A percentile compares a stretch with the other conserved stretches of the same genome.
phyloP scores from a whole-genome alignment of 2,797 vertebrate genomes.

The Bradypus variegatus region DNA sequence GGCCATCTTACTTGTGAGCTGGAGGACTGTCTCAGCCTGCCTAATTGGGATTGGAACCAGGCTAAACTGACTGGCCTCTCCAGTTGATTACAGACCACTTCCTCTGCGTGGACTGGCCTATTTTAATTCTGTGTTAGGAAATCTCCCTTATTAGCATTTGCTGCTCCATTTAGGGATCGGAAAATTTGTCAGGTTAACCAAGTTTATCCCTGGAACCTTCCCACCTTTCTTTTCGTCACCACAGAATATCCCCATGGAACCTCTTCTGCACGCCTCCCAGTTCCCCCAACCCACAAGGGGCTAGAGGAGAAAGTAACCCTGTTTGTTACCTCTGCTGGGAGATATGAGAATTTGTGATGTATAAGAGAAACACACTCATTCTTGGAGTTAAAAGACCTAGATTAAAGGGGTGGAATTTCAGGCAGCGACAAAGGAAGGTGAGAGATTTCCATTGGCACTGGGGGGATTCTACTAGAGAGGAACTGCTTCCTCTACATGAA shows the following conservation, averaged over 20 bases:
- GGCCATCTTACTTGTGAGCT: constrained; percentile 50
- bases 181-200: constrained; percentile 27
- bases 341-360: background rate
- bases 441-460: background rate
- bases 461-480: background rate
- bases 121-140: constrained; percentile 37
- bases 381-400: background rate
- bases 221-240: background rate
- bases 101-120: background rate
- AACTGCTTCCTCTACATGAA: background rate
- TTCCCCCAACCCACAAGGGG: background rate
- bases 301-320: background rate
- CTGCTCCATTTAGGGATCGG: background rate
- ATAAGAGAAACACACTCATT: background rate
- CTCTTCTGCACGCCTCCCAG: background rate
- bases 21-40: constrained; percentile 36
- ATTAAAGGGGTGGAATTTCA: background rate
- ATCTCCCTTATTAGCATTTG: constrained; percentile 30
- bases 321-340: background rate
- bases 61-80: constrained; percentile 38
- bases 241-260: background rate
- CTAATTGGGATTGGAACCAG: constrained; percentile 36
- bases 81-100: background rate
- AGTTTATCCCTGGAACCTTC: constrained; percentile 4
- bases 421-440: background rate